Base-by-base conservation (phyloP, 2,113 vertebrate species). In the Hyla sarda region DNA sequence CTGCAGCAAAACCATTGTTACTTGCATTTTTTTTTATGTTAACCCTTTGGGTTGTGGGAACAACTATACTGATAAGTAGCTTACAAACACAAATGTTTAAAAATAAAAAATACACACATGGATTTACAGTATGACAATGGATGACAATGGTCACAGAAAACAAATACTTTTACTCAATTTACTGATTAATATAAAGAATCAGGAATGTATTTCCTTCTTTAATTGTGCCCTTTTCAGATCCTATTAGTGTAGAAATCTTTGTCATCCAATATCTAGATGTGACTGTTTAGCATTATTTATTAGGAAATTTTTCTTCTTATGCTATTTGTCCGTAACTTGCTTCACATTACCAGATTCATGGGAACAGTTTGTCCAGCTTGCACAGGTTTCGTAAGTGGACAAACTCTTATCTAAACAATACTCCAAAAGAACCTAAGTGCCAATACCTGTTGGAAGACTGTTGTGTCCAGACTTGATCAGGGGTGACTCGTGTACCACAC, bases 401-500 rank as follows among this genome's bases (percentile, higher is more conserved):
- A 48, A 45, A 13, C 6, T 48, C 56, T n/a, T n/a, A n/a, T n/a
- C n/a, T 84, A 32, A 6, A 65, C 48, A 65, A 47, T 32, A 34
- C 13, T n/a, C 21, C 11, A 60, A 80, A 37, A 81, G 32, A 82
- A 62, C 65, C 77, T 74, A 54, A 34, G 23, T 45, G 23, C 17
- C 45, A 89, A 87, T 96, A 98, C 98, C 98, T 92, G 97, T 96
- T 92, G 96, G 97, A 82, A 99, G 96, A 88, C 95, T 97, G 88
- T 96, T 98, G 92, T 97, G 97, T 52, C 96, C 96, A 9, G 96
- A 94, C 84, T 96, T 98, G 86, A 94, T 95, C 45, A 95, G 89
- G 0, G 96, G 96, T 45, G 97, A 98, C 69, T 99, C 98, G 88
- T 99, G 97, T 1, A 92, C 88, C 0, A 90, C 89, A 6, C 93